A percentile compares a stretch with the other conserved stretches of the same genome.
Conservation (phyloP, 2,888 invertebrate genomes). For the Limenitis camilla region DNA sequence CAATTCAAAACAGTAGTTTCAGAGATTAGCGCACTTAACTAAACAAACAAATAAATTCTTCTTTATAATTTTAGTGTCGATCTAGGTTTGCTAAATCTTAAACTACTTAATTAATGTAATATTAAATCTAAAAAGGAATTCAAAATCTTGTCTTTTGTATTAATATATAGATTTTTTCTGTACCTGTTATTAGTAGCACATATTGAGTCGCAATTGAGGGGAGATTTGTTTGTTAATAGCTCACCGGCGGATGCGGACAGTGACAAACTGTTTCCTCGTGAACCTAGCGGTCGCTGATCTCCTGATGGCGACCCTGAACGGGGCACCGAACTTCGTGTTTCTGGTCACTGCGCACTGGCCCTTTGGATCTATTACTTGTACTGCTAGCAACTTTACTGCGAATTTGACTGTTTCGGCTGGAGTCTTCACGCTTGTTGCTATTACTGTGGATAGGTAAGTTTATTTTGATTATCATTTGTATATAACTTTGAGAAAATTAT, state of each 20-base stretch:
- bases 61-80: too few relatives aligned
- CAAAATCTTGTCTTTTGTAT: too few relatives aligned
- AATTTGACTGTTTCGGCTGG: conserved; percentile 92
- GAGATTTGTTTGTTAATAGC: conserved; percentile 63
- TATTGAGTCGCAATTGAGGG: background rate
- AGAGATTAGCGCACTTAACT: too few relatives aligned
- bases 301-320: conserved; percentile 89
- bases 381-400: conserved; percentile 91
- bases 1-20: too few relatives aligned
- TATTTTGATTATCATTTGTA: background rate
- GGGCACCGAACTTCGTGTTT: conserved; percentile 91
- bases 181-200: background rate
- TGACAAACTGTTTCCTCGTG: conserved; percentile 93
- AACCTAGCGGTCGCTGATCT: conserved; percentile 91
- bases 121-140: too few relatives aligned
- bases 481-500: background rate
- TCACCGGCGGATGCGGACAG: conserved; percentile 87
- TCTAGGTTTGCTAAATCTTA: too few relatives aligned
- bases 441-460: conserved; percentile 90
- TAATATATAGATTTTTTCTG: too few relatives aligned
- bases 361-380: conserved; percentile 88
- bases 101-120: too few relatives aligned
- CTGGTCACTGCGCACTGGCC: conserved; percentile 91
- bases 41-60: too few relatives aligned
- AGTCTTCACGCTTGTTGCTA: conserved; percentile 92